Conservation (phyloP, 2,113 vertebrate species). For the Takifugu flavidus region DNA sequence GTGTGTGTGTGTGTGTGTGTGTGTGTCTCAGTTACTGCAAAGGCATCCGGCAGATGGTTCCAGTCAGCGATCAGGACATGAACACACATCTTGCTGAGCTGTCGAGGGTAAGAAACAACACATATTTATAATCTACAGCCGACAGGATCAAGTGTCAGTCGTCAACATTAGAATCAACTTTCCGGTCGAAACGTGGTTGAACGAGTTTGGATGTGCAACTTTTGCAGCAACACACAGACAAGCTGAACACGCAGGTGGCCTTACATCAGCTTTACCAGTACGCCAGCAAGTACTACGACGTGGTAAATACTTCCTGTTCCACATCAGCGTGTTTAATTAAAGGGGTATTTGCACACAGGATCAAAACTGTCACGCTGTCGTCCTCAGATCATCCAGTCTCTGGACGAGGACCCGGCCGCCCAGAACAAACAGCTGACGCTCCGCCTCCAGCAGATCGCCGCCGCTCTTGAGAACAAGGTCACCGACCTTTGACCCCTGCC, state of each 20-base stretch:
- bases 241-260: conserved; percentile 90
- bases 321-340: neutral
- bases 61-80: conserved; percentile 98
- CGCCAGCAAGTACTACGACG: conserved; percentile 96
- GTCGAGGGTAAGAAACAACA: conserved; percentile 82
- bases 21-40: conserved; percentile 88
- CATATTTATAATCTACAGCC: neutral
- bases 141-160: neutral
- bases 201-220: neutral
- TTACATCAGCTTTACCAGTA: conserved; percentile 96
- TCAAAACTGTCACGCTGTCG: neutral
- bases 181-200: neutral
- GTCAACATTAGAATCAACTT: neutral
- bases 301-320: conserved; percentile 72
- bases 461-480: conserved; percentile 96
- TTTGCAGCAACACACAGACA: conserved; percentile 88
- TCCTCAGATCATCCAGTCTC: conserved; percentile 89
- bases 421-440: conserved; percentile 96
- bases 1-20: conserved; percentile 54
- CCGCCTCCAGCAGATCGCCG: conserved; percentile 94
- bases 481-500: conserved; percentile 88
- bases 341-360: neutral
- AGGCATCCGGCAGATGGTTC: conserved; percentile 92
- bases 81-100: conserved; percentile 97
- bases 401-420: conserved; percentile 93